Conservation (phyloP, 2,113 vertebrate species). For the Pterocles burchelli region DNA sequence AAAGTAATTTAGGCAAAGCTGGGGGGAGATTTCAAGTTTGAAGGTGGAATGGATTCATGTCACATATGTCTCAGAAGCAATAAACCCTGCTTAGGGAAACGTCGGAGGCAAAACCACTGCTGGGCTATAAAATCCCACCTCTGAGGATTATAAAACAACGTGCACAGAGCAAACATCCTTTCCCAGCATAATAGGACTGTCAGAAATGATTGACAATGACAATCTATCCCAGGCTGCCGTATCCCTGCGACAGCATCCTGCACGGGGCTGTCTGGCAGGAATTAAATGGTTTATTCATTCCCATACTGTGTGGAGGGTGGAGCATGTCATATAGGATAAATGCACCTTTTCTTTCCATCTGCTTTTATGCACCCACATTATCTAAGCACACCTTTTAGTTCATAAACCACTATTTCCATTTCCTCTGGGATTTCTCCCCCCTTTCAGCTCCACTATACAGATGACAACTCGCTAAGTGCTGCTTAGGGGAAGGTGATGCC, state of each 20-base stretch:
- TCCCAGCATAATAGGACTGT: conserved; percentile 43
- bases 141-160: conserved; percentile 70
- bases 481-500: background rate
- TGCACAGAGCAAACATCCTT: conserved; percentile 55
- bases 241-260: background rate
- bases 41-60: conserved; percentile 57
- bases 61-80: conserved; percentile 68
- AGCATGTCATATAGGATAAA: background rate
- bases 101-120: conserved; percentile 45
- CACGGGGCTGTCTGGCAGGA: background rate
- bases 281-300: background rate
- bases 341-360: background rate
- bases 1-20: background rate
- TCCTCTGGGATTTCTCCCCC: background rate
- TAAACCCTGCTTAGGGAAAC: conserved; percentile 76
- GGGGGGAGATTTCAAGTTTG: conserved; percentile 16
- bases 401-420: background rate
- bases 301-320: background rate
- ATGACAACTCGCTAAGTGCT: background rate
- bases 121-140: conserved; percentile 66
- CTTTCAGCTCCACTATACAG: background rate
- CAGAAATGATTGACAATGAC: conserved; percentile 66
- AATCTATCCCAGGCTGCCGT: background rate
- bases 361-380: background rate
- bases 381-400: background rate